Percentiles rank a stretch among this genome's conserved stretches.
phyloP scores from a whole-genome alignment of 2,113 vertebrate species.

The Xerus inauris region DNA sequence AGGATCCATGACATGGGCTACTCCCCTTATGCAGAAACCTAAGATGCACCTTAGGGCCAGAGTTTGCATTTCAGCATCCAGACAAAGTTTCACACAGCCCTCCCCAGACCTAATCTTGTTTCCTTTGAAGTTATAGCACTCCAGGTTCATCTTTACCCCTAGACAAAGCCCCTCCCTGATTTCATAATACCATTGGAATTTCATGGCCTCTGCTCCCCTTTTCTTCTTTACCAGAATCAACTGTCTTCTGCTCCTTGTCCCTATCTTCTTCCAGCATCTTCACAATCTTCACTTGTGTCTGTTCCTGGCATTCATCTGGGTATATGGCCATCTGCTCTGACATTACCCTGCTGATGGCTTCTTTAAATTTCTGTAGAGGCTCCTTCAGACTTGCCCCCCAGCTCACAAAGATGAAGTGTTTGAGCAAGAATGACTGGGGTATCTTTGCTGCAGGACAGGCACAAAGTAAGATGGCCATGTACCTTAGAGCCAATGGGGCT shows the following conservation, averaged over 20 bases:
- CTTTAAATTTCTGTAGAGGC: conserved; percentile 89
- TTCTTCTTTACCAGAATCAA: conserved; percentile 87
- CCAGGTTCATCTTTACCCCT: conserved; percentile 88
- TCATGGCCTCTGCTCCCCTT: conserved; percentile 86
- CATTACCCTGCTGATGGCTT: conserved; percentile 90
- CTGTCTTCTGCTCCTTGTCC: conserved; percentile 85
- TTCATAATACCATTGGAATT: conserved; percentile 91
- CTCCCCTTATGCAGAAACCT: conserved; percentile 90
- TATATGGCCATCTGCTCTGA: conserved; percentile 91
- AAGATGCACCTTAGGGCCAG: conserved; percentile 92
- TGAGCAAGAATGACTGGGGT: conserved; percentile 88
- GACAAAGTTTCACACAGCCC: conserved; percentile 89
- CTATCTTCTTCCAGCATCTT: conserved; percentile 88
- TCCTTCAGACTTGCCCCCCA: conserved; percentile 85
- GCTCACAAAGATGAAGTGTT: conserved; percentile 86
- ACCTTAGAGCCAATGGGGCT: conserved; percentile 88
- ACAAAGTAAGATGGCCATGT: conserved; percentile 88
- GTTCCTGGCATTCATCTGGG: conserved; percentile 88
- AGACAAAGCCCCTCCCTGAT: conserved; percentile 89
- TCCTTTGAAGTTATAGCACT: conserved; percentile 84
- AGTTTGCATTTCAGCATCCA: conserved; percentile 91
- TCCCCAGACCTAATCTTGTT: conserved; percentile 86
- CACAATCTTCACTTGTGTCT: conserved; percentile 88
- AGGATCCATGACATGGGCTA: conserved; percentile 83
- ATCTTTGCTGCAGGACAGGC: conserved; percentile 91